A percentile compares a stretch with the other conserved stretches of the same genome.
Conservation (phyloP, 2,113 vertebrate species). For the Melanocharis versteri region DNA sequence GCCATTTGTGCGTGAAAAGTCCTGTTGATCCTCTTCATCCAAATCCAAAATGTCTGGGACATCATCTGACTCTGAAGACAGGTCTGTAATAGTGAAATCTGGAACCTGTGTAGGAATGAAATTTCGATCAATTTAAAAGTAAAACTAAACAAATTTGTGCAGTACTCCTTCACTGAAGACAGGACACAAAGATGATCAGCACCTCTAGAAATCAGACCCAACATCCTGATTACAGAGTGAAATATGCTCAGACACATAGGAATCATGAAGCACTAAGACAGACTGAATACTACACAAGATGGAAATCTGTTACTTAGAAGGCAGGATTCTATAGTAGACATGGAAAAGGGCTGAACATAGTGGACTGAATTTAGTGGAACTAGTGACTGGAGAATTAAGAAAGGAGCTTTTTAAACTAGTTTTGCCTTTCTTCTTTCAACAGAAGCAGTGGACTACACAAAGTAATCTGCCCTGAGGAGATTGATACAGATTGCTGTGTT, state of each 20-base stretch:
- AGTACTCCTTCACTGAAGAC: background rate
- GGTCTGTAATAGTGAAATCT: constrained; percentile 75
- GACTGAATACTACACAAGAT: background rate
- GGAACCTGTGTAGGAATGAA: constrained; percentile 72
- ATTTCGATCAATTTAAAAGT: constrained; percentile 40
- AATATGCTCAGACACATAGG: background rate
- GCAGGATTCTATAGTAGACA: background rate
- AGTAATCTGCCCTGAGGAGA: background rate
- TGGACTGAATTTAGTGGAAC: background rate
- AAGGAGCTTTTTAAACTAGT: background rate
- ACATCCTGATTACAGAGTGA: background rate
- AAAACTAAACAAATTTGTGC: background rate
- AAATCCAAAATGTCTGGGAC: constrained; percentile 74
- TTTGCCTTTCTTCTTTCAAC: background rate
- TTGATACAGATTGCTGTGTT: rapidly evolving
- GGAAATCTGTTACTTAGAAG: background rate
- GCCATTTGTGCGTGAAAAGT: constrained; percentile 63
- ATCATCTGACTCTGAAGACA: constrained; percentile 76
- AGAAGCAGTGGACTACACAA: background rate
- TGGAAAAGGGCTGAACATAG: background rate
- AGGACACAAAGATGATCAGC: background rate
- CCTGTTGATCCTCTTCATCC: constrained; percentile 71
- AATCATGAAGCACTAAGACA: background rate
- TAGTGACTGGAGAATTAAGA: background rate
- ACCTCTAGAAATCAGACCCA: background rate